A percentile compares a stretch with the other conserved stretches of the same genome.
These are phyloP conservation scores for Elmis aenea DNA, from an alignment of 2,888 invertebrate genomes.

Conservation along the genomic window DNA sequence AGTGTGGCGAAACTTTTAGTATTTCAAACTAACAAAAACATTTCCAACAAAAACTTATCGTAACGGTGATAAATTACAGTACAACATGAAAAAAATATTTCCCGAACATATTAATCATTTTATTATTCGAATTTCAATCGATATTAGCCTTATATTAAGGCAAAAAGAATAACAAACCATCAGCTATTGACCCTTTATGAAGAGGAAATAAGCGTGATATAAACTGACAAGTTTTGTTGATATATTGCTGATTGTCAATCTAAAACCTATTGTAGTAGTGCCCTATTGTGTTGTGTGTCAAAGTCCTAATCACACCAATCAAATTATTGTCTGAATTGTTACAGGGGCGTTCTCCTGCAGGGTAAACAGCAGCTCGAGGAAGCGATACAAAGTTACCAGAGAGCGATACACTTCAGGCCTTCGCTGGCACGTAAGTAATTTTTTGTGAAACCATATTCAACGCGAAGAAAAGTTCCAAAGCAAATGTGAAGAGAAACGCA, in stretches of 20 bases:
- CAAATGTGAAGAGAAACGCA: too few species aligned
- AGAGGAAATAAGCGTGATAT: constrained; percentile 31
- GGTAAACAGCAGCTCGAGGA: constrained; percentile 82
- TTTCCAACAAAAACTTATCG: neutral
- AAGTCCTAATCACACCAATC: constrained; percentile 23
- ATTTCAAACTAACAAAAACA: too few species aligned
- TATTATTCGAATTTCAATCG: constrained; percentile 25
- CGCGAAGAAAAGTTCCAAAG: too few species aligned
- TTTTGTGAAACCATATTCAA: too few species aligned
- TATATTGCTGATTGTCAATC: constrained; percentile 33
- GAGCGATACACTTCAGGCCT: constrained; percentile 88
- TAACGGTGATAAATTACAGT: constrained; percentile 17
- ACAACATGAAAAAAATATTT: constrained; percentile 13
- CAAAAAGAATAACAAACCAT: constrained; percentile 25
- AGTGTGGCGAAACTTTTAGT: too few species aligned
- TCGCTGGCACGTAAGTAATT: constrained; percentile 87
- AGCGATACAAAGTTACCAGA: constrained; percentile 85
- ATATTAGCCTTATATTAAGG: constrained; percentile 24
- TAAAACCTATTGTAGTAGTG: constrained; percentile 25
- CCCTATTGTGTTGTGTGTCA: constrained; percentile 21
- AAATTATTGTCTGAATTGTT: constrained; percentile 46
- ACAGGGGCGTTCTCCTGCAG: constrained; percentile 87
- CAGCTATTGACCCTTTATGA: constrained; percentile 24
- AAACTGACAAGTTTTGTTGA: constrained; percentile 32
- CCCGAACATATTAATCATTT: constrained; percentile 25